phyloP scores from a whole-genome alignment of 1,140 invertebrate genomes.

The Ostrea edulis region DNA sequence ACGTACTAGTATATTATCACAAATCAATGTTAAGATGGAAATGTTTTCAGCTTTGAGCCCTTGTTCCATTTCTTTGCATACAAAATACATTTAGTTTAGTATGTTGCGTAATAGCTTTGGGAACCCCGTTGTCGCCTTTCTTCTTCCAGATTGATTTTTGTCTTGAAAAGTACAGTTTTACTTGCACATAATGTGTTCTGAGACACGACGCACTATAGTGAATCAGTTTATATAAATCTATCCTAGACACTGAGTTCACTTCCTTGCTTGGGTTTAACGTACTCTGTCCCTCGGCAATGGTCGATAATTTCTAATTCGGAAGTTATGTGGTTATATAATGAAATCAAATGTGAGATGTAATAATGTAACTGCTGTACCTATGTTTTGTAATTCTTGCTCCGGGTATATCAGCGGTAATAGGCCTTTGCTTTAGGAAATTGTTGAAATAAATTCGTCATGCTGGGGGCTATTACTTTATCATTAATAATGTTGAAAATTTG shows the following conservation, averaged over 20 bases:
- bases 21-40: no score
- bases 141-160: not conserved
- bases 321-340: no score
- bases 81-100: not conserved
- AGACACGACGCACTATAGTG: not conserved
- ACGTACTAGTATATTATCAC: no score
- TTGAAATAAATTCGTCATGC: no score
- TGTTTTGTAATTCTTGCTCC: no score
- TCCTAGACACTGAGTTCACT: not conserved
- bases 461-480: no score
- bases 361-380: no score
- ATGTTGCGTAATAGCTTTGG: not conserved
- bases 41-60: not conserved
- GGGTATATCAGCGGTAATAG: no score
- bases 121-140: not conserved
- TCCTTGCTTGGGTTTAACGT: not conserved
- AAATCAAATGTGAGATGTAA: no score
- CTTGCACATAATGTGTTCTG: not conserved
- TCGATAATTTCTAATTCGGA: not conserved
- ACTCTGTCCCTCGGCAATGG: not conserved
- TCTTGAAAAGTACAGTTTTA: conserved; percentile 18
- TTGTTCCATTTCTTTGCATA: not conserved
- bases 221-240: not conserved
- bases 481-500: no score
- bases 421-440: no score